Evolutionary conservation across 2,797 vertebrate species (phyloP), one percentile per base, ranked within the genome.

Genomic region (Ceryle rudis): DNA sequence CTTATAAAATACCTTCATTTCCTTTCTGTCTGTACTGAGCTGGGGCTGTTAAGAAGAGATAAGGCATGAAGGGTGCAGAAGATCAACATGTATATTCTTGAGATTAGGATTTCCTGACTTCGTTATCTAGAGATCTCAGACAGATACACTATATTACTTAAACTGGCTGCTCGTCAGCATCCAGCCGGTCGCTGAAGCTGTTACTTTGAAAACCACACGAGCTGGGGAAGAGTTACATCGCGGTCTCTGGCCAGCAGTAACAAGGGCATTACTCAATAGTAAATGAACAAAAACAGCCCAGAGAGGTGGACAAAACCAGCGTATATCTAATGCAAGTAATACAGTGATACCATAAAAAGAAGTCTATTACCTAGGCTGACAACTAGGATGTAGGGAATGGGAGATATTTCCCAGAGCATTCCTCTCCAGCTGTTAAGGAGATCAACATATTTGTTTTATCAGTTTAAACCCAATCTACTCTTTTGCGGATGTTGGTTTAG

Each of bases 301-400:
- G 33, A 57, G 11, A 42, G 20, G 29, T 60, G 51, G 28, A 73
- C 25, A 55, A 87, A 75, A 75, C 0, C 15, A 49, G 44, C 33
- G 22, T 22, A 22, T 20, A 23, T 8, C 26, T 71, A 66, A 54
- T 13, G 22, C 10, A 86, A 60, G 10, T 29, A 42, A 57, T 3
- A 46, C 26, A 46, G 5, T 14, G 14, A 22, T 54, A 73, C 16
- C 35, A 16, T 41, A 74, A 47, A 52, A 77, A 74, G 31, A 51
- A 39, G 21, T 15, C 25, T 52, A 95, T 97, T 97, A 99, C 98
- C 98, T 46, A 99, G 93, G 86, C 98, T 98, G 93, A 99, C 98
- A 35, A 98, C 98, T 92, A 99, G 97, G 87, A 98, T 98, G 91
- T 98, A 98, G 10, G 98, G 98, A 81, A 99, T 98, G 44, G 99